Percentiles rank a stretch among this genome's conserved stretches.
Evolutionary conservation across 2,888 invertebrate species (phyloP).

Genomic region (Aporophyla lueneburgensis): DNA sequence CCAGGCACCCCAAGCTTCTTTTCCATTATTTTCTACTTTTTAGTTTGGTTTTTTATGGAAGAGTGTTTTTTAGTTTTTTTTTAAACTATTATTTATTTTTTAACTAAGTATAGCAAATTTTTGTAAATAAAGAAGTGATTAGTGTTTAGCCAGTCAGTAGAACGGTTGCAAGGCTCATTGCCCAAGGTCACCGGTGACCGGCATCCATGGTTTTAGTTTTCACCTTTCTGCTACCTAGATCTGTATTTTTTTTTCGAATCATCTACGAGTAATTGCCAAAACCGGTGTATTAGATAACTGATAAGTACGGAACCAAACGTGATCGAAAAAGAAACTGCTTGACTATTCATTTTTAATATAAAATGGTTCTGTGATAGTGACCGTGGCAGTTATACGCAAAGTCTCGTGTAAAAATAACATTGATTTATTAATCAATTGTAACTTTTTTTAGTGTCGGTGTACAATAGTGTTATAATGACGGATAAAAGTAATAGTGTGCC

Average conservation of each 20-base stretch:
- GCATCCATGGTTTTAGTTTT: background rate
- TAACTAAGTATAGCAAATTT: no score
- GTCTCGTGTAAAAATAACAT: conserved; percentile 1
- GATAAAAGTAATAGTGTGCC: conserved; percentile 19
- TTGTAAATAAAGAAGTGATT: no score
- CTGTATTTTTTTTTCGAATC: background rate
- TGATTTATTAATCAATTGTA: background rate
- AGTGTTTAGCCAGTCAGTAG: no score
- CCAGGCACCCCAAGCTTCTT: no score
- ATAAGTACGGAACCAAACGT: conserved; percentile 29
- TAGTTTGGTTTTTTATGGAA: no score
- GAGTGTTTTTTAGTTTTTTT: no score
- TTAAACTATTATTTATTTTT: no score
- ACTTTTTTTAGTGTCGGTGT: background rate
- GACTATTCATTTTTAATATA: conserved; percentile 23
- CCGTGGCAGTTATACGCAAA: background rate
- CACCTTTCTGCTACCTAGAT: background rate
- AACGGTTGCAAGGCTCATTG: no score
- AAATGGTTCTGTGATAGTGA: background rate
- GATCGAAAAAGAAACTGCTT: conserved; percentile 4
- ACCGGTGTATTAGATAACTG: background rate
- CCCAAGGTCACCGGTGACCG: no score
- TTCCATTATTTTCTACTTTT: no score
- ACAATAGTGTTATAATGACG: conserved; percentile 15
- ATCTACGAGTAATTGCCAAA: background rate